Percentiles rank a stretch among this genome's conserved stretches.
These are phyloP conservation scores for Centropyge bicolor DNA, from an alignment of 2,797 vertebrate species.

Conservation along the genomic window DNA sequence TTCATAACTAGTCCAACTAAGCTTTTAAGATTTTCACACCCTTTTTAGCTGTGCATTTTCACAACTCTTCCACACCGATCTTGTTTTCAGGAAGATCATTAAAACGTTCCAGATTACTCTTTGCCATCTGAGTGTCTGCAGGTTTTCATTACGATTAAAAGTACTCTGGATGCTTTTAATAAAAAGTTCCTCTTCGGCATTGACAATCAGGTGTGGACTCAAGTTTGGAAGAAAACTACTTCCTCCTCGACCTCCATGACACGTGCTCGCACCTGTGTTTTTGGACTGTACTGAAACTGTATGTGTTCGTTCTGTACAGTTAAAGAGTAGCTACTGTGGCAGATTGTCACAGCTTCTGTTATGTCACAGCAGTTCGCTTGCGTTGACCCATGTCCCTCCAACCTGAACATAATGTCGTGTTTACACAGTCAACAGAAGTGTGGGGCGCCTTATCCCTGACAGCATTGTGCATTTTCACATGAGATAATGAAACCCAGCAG, in stretches of 20 bases:
- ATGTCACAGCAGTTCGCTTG: background rate
- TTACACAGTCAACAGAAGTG: constrained; percentile 26
- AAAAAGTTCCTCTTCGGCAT: background rate
- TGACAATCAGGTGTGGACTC: background rate
- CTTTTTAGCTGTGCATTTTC: constrained; percentile 1
- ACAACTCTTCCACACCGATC: background rate
- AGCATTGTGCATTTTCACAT: constrained; percentile 12
- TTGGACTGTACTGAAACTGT: background rate
- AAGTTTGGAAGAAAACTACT: background rate
- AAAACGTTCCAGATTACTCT: background rate
- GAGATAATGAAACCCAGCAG: constrained; percentile 30
- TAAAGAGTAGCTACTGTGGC: background rate
- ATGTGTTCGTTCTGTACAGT: background rate
- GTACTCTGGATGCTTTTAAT: background rate
- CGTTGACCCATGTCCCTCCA: constrained; percentile 25
- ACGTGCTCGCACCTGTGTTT: background rate
- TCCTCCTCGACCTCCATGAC: background rate
- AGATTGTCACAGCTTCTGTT: constrained; percentile 1
- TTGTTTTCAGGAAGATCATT: background rate
- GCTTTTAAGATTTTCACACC: background rate
- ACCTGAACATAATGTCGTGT: constrained; percentile 25
- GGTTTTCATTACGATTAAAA: background rate
- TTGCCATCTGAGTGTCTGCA: no score
- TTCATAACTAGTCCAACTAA: background rate
- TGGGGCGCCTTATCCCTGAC: constrained; percentile 34